Percentiles rank a stretch among this genome's conserved stretches.
Conservation (phyloP, 2,888 invertebrate species). For the Pachydiplax longipennis region DNA sequence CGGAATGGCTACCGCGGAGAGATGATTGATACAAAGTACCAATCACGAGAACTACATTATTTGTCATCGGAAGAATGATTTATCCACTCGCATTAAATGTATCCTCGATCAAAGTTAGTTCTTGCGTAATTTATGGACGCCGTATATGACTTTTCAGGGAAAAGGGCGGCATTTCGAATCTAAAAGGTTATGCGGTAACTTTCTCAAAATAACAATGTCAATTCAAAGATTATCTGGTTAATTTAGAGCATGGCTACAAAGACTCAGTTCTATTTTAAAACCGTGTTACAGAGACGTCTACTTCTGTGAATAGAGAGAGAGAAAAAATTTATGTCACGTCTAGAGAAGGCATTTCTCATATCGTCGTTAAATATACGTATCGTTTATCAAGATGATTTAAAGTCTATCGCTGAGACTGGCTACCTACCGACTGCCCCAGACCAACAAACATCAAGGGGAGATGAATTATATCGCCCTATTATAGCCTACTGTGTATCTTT, state of each 20-base stretch:
- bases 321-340: not conserved
- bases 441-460: not conserved
- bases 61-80: not conserved
- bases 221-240: not conserved
- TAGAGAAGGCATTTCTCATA: not conserved
- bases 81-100: not conserved
- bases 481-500: not conserved
- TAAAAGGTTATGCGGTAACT: not conserved
- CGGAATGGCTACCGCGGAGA: not conserved
- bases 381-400: constrained; percentile 28
- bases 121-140: not conserved
- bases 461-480: constrained; percentile 11
- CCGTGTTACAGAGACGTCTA: not conserved
- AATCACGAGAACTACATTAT: not conserved
- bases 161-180: not conserved
- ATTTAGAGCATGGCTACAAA: not conserved
- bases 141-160: not conserved
- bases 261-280: not conserved
- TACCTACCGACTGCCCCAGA: not conserved
- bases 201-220: not conserved
- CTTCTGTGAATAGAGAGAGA: not conserved
- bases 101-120: not conserved
- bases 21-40: not conserved
- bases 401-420: not conserved
- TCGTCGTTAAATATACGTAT: constrained; percentile 7